phyloP scores from a whole-genome alignment of 2,113 vertebrate species.

The Onychostruthus taczanowskii region DNA sequence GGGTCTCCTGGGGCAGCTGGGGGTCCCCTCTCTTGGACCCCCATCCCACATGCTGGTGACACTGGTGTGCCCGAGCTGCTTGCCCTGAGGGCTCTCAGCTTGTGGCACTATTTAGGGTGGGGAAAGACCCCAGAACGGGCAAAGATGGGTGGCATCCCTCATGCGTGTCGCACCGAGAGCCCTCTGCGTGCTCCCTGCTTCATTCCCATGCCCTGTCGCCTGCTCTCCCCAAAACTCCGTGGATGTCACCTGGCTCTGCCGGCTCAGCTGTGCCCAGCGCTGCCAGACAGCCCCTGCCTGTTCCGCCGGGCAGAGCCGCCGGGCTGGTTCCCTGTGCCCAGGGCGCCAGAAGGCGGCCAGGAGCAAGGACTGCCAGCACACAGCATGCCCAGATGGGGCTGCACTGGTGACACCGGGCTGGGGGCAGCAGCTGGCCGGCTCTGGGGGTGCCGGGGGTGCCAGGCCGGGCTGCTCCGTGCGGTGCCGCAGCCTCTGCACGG shows the following conservation, averaged over 20 bases:
- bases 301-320: background rate
- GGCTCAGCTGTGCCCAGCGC: background rate
- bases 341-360: accelerated
- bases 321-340: background rate
- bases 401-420: accelerated
- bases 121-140: background rate
- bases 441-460: accelerated
- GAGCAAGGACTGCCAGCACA: accelerated
- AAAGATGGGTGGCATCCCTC: background rate
- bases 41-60: accelerated
- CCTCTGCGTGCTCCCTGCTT: accelerated
- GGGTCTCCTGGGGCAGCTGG: background rate
- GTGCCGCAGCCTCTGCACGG: background rate
- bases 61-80: accelerated
- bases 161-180: accelerated
- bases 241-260: background rate
- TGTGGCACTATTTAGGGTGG: background rate
- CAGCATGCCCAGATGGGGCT: accelerated
- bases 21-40: background rate
- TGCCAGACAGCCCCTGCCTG: slow-evolving; percentile 30
- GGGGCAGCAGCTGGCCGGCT: accelerated
- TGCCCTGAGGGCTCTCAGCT: background rate
- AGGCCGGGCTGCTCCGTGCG: accelerated
- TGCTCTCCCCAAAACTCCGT: background rate
- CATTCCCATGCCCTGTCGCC: accelerated